Evolutionary conservation across 2,113 vertebrate species (phyloP), one percentile per base, ranked within the genome.

Genomic region (Oxygymnocypris stewartii): DNA sequence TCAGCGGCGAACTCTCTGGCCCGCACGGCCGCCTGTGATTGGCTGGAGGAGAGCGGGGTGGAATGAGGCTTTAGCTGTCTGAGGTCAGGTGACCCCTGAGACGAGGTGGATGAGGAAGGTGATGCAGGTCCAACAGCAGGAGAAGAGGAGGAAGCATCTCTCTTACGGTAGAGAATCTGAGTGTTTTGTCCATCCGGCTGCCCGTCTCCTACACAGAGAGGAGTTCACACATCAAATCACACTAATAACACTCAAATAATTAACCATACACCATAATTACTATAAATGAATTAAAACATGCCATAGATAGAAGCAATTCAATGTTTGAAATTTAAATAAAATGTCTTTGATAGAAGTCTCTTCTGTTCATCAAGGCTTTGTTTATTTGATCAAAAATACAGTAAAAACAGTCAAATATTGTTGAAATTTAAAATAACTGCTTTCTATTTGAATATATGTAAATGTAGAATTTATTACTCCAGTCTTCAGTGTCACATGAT

Each of bases 1-100:
- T 97, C 96, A 0, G 97, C 96, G 4, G 96, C 97, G 79, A 97
- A 97, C 89, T 98, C 97, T 77, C 97, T 94, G 20, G 96, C 96
- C 87, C 95, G 93, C 71, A 94, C 92, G 0, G 96, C 94, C 2
- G 96, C 94, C 88, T 94, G 93, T 1, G 93, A 93, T 51, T 91
- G 94, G 89, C 89, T 86, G 1, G 93, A 91, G 11, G 90, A 94
- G 12, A 90, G 88, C 1, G 92, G 87, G 28, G 91, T 37, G 0
- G 88, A 75, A 49, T 84, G 16, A 0, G 89, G 81, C 44, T 88
- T 90, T 86, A 82, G n/a, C 11, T 47, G 85, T 3, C 49, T 86
- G 73, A 77, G 90, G 84, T 94, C 93, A 0, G 93, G 89, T 69
- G 91, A 94, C 63, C 87, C 92, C 44, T 93, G 93, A 91, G 93